These are phyloP conservation scores for Luffia ferchaultella DNA, from an alignment of 2,888 invertebrate species.

Conservation along the genomic window DNA sequence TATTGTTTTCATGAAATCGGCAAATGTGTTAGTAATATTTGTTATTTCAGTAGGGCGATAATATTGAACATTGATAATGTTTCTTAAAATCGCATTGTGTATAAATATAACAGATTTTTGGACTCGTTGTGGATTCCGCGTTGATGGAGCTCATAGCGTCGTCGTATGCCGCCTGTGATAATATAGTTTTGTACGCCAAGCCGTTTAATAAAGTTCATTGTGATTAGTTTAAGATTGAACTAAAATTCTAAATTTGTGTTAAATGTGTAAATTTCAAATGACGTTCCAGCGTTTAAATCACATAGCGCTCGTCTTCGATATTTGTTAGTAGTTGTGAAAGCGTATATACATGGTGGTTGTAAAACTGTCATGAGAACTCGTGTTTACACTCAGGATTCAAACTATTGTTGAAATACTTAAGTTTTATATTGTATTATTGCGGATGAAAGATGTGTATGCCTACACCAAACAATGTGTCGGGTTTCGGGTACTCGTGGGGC, in stretches of 20 bases:
- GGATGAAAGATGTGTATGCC: conserved; percentile 62
- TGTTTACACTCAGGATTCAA: conserved; percentile 57
- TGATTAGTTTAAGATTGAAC: neutral
- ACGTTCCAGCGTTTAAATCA: conserved; percentile 43
- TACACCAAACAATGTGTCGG: conserved; percentile 60
- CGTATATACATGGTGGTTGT: conserved; percentile 57
- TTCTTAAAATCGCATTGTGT: neutral
- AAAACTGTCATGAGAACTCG: conserved; percentile 56
- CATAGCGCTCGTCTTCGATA: conserved; percentile 44
- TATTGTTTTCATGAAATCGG: conserved; percentile 47
- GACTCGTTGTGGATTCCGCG: conserved; percentile 34
- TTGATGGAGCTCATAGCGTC: conserved; percentile 51
- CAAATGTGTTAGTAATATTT: conserved; percentile 20
- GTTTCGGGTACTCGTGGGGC: conserved; percentile 62
- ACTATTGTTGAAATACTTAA: conserved; percentile 49
- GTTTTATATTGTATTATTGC: conserved; percentile 35
- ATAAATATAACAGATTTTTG: neutral
- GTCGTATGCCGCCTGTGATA: conserved; percentile 54
- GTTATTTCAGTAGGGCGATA: neutral
- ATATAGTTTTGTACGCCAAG: conserved; percentile 26
- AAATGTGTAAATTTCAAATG: conserved; percentile 15
- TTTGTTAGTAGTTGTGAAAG: conserved; percentile 60
- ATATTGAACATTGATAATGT: neutral
- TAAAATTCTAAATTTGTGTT: neutral
- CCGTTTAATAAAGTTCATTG: neutral